Percentiles rank a stretch among this genome's conserved stretches.
Evolutionary conservation across 2,797 vertebrate genomes (phyloP).

Genomic region (Gadopsis marmoratus): DNA sequence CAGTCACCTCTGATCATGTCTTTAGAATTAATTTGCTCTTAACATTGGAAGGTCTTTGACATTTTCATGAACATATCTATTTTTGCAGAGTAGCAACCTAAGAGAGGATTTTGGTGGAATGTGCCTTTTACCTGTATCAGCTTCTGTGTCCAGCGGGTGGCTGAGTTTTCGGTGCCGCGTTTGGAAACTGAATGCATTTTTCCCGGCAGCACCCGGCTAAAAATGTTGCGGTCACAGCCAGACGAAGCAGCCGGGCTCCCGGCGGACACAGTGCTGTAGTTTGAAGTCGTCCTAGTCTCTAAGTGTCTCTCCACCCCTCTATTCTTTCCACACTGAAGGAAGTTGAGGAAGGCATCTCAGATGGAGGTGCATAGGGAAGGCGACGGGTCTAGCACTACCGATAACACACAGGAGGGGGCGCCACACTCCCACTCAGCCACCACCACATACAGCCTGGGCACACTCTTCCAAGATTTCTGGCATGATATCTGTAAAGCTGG

Average conservation of each 20-base stretch:
- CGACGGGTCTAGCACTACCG: constrained; percentile 99
- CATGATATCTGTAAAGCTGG: constrained; percentile 98
- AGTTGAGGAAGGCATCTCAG: constrained; percentile 98
- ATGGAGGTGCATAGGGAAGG: constrained; percentile 99
- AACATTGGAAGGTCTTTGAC: neutral
- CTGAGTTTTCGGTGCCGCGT: neutral
- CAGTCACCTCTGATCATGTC: neutral
- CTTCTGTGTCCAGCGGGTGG: constrained; percentile 45
- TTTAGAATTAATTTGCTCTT: neutral
- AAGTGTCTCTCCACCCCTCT: constrained; percentile 81
- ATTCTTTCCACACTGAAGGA: constrained; percentile 94
- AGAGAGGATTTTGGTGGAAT: constrained; percentile 22
- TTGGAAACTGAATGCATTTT: neutral
- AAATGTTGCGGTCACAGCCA: neutral
- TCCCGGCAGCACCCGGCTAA: neutral
- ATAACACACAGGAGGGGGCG: constrained; percentile 96
- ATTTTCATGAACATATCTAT: constrained; percentile 4
- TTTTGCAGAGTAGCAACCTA: constrained; percentile 40
- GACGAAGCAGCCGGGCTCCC: constrained; percentile 2
- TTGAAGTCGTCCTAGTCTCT: constrained; percentile 37
- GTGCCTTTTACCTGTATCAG: constrained; percentile 21
- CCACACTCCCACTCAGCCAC: constrained; percentile 90
- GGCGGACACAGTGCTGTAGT: constrained; percentile 48
- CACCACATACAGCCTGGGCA: constrained; percentile 89
- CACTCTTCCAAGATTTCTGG: constrained; percentile 98